phyloP scores from a whole-genome alignment of 2,797 vertebrate species.

The Acanthornis magna region DNA sequence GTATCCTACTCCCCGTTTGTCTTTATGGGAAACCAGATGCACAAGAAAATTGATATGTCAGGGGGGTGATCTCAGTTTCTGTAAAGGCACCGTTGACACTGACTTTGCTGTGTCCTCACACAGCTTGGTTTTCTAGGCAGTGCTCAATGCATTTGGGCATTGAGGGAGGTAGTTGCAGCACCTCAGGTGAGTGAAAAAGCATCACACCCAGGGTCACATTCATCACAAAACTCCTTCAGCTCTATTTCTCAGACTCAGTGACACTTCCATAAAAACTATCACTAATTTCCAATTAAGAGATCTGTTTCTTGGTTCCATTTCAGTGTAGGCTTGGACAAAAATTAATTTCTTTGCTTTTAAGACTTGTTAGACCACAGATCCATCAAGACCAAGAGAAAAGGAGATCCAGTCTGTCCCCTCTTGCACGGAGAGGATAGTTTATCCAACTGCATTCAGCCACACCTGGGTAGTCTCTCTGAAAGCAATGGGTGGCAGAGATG shows the following conservation, averaged over 20 bases:
- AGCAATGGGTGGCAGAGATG: neutral
- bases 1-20: neutral
- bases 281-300: neutral
- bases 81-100: neutral
- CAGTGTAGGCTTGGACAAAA: neutral
- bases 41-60: neutral
- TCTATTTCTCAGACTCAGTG: neutral
- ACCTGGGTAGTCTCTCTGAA: neutral
- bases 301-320: neutral
- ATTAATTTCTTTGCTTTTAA: neutral
- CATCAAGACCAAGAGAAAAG: neutral
- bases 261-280: neutral
- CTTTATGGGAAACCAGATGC: neutral
- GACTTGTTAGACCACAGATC: neutral
- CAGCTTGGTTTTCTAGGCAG: neutral
- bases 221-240: neutral
- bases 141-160: neutral
- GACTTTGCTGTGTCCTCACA: neutral
- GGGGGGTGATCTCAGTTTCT: neutral
- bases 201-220: neutral
- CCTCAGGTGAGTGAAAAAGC: neutral
- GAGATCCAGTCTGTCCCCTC: neutral
- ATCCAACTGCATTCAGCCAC: neutral
- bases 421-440: neutral
- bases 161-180: neutral